These are phyloP conservation scores for Arctocebus calabarensis DNA, from an alignment of 2,797 vertebrate genomes.

Conservation along the genomic window DNA sequence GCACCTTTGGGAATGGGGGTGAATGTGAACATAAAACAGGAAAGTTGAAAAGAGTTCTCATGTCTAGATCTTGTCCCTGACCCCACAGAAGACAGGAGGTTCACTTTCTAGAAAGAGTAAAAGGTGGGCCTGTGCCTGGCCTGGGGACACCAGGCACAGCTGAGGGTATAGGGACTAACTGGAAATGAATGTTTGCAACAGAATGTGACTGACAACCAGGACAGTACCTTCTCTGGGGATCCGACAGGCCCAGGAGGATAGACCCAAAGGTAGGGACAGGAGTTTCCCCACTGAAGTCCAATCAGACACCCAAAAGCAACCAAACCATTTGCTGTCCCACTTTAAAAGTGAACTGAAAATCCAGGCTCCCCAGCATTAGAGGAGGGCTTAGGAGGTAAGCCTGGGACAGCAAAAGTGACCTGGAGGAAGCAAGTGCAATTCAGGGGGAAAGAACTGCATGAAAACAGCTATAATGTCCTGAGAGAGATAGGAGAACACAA, in stretches of 20 bases:
- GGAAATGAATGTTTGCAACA: background rate
- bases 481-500: background rate
- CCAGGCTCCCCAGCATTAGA: background rate
- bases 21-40: background rate
- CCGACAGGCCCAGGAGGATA: background rate
- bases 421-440: background rate
- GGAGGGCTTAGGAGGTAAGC: background rate
- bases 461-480: background rate
- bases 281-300: background rate
- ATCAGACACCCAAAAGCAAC: background rate
- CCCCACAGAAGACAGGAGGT: background rate
- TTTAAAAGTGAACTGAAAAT: background rate
- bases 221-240: background rate
- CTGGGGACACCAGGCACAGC: background rate
- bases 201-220: background rate
- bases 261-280: background rate
- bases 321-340: background rate
- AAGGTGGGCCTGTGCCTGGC: background rate
- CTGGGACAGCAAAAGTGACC: background rate
- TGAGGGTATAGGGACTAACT: background rate
- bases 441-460: background rate
- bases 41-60: background rate
- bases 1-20: background rate
- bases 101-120: background rate
- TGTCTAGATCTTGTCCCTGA: background rate